Percentiles rank a stretch among this genome's conserved stretches.
These are phyloP conservation scores for Parelbella ahira DNA, from an alignment of 2,888 invertebrate genomes.

Conservation along the genomic window DNA sequence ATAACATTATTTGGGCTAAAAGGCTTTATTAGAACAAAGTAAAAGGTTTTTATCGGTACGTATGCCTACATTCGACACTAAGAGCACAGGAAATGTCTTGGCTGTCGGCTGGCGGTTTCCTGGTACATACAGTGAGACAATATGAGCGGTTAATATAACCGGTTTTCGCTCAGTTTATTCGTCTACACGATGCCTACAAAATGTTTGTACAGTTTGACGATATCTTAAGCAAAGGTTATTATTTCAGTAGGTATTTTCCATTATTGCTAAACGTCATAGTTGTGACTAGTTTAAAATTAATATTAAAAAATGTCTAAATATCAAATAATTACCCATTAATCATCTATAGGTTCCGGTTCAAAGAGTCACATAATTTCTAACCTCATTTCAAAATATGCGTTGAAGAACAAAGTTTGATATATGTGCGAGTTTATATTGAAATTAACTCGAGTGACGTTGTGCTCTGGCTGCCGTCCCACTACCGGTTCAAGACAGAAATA, in stretches of 20 bases:
- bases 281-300: no score
- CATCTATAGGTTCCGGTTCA: no score
- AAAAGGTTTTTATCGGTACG: slow-evolving; percentile 15
- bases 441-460: slow-evolving; percentile 40
- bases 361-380: no score
- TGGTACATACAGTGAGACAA: slow-evolving; percentile 74
- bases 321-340: no score
- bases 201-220: slow-evolving; percentile 5
- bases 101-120: slow-evolving; percentile 67
- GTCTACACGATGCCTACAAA: slow-evolving; percentile 28
- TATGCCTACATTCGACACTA: no score
- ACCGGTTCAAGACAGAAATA: slow-evolving; percentile 81
- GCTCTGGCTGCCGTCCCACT: slow-evolving; percentile 76
- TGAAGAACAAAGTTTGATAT: slow-evolving; percentile 18
- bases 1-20: no score
- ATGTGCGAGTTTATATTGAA: slow-evolving; percentile 27
- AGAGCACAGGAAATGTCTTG: slow-evolving; percentile 65
- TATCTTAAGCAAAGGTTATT: background rate
- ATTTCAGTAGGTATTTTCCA: no score
- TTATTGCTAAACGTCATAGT: no score
- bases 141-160: slow-evolving; percentile 71
- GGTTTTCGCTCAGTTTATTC: slow-evolving; percentile 68
- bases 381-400: slow-evolving; percentile 1
- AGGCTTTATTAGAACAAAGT: slow-evolving; percentile 6
- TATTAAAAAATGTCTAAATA: no score